Conservation (phyloP, 2,113 vertebrate species). For the Panurus biarmicus region DNA sequence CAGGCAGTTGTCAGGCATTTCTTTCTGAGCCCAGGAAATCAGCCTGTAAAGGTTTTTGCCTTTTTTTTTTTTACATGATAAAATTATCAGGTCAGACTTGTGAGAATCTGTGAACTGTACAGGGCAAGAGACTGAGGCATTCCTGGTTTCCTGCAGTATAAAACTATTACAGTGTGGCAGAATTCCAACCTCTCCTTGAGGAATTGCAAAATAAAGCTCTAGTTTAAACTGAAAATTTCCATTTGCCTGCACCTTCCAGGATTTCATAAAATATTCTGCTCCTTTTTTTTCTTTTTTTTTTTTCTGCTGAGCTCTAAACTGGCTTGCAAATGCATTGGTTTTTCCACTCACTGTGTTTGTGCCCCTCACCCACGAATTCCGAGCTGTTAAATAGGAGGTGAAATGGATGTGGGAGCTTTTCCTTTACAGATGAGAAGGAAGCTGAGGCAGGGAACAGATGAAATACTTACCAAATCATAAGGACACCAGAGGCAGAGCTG, state of each 20-base stretch:
- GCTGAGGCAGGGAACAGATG: not conserved
- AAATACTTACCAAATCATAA: slow-evolving; percentile 15
- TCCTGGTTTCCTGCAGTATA: not conserved
- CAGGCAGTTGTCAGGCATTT: not conserved
- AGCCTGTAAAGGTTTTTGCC: not conserved
- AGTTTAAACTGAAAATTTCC: not conserved
- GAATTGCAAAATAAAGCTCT: slow-evolving; percentile 19
- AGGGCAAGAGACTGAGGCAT: not conserved
- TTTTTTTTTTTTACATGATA: not conserved
- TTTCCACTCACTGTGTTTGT: not conserved
- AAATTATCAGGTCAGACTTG: not conserved
- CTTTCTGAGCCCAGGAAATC: not conserved
- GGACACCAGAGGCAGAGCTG: not conserved
- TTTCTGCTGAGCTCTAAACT: not conserved
- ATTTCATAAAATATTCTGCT: not conserved
- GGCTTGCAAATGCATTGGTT: not conserved
- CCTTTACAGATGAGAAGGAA: not conserved
- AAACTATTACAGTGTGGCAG: not conserved
- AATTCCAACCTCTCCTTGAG: not conserved
- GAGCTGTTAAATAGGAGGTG: not conserved
- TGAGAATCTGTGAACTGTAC: not conserved
- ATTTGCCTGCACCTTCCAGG: not conserved
- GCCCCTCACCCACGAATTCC: not conserved
- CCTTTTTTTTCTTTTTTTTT: not conserved
- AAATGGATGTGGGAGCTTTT: not conserved